Evolutionary conservation across 2,888 invertebrate genomes (phyloP).

Genomic region (Acleris emargana): DNA sequence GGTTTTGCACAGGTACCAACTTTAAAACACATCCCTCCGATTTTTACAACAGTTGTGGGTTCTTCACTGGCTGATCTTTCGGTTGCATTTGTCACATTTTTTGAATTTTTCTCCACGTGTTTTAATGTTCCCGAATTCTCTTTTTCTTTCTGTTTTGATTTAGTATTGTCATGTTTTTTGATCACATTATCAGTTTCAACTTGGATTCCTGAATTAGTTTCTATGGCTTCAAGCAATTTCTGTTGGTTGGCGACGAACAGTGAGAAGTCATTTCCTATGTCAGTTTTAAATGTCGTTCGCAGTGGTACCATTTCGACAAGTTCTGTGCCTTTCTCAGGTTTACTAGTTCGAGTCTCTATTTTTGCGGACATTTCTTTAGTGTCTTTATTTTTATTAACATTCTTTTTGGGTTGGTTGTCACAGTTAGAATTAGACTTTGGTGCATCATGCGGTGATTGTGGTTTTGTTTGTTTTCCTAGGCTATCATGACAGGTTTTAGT

Average conservation of each 20-base stretch:
- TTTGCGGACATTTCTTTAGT: not conserved
- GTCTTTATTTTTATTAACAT: not conserved
- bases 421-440: conserved; percentile 2
- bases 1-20: too few species aligned
- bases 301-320: conserved; percentile 42
- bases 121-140: not conserved
- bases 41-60: not conserved
- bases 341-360: conserved; percentile 2
- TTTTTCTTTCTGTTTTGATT: not conserved
- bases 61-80: conserved; percentile 1
- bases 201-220: conserved; percentile 28
- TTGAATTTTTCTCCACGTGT: not conserved
- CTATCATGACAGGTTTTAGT: conserved; percentile 9
- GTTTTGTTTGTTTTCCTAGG: conserved; percentile 9
- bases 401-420: not conserved
- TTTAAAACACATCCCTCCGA: too few species aligned
- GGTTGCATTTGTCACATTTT: conserved; percentile 3
- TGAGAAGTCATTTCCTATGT: conserved; percentile 48
- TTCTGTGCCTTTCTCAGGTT: conserved; percentile 38
- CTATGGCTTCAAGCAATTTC: conserved; percentile 52
- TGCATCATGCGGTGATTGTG: conserved; percentile 1
- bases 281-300: conserved; percentile 13
- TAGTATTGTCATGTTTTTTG: not conserved
- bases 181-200: not conserved
- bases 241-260: conserved; percentile 56